Base-by-base conservation (phyloP, 2,888 invertebrate genomes). In the Vanessa cardui region DNA sequence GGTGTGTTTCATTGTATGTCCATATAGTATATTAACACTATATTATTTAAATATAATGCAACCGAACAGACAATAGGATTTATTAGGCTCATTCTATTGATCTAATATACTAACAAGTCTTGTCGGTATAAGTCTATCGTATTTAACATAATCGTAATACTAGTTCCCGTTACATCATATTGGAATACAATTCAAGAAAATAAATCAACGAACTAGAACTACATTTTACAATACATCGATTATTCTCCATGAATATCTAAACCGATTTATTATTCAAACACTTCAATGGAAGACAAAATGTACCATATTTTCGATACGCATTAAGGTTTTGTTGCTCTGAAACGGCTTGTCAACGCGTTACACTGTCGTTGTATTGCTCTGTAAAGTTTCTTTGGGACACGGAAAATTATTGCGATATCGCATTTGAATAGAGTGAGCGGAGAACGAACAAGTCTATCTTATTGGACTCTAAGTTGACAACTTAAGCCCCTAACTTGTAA, bases 391-490 rank as follows among this genome's bases (percentile, higher is more conserved):
- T 65, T 67, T 67, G 49, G 58, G 39, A 66, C 52, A 62, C 49
- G 65, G 58, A 66, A 66, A 74, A 69, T 74, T 67, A 72, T 73
- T 70, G 69, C 68, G 52, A 73, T 67, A 70, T 73, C 71, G 66
- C 69, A 69, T 72, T 73, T 74, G 75, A 75, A 74, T 73, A 66
- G 71, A 69, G 62, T 69, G 67, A 69, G 66, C 58, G 54, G 68
- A 64, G 67, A 68, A 62, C 71, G 64, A 69, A 73, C 74, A 71
- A 72, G 74, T 75, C 73, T 69, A 72, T 75, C 73, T 73, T 74
- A 75, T 74, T 74, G 71, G 72, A 72, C 69, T 70, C 58, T 73
- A 70, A 71, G 70, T 72, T 72, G 75, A 74, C 75, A 75, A 72
- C 72, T 72, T 71, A 71, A 74, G 72, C 71, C 71, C 65, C 68